phyloP scores from a whole-genome alignment of 2,888 invertebrate species.

The Ichneumoninae sp. region DNA sequence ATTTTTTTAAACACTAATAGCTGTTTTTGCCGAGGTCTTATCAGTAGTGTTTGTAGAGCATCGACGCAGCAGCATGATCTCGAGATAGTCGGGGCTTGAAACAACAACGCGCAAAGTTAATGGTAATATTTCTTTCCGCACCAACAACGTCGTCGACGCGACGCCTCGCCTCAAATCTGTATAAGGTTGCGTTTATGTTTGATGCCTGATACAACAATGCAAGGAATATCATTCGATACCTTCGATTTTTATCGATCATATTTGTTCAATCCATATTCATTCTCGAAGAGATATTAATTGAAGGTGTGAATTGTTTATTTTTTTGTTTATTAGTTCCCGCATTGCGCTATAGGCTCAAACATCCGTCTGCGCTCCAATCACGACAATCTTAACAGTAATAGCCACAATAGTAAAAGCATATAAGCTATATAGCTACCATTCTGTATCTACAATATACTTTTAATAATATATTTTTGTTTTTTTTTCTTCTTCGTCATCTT shows the following conservation, averaged over 20 bases:
- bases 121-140: constrained; percentile 10
- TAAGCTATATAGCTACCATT: constrained; percentile 83
- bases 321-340: constrained; percentile 12
- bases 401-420: constrained; percentile 83
- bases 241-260: neutral
- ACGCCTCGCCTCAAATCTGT: constrained; percentile 15
- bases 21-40: constrained; percentile 20
- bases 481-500: constrained; percentile 49
- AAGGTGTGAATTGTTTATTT: neutral
- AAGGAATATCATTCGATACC: neutral
- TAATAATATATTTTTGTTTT: constrained; percentile 63
- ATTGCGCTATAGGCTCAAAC: constrained; percentile 28
- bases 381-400: constrained; percentile 79
- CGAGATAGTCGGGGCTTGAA: constrained; percentile 22
- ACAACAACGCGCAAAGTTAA: constrained; percentile 34
- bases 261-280: neutral
- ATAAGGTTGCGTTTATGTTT: neutral
- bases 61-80: constrained; percentile 27
- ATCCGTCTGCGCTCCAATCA: constrained; percentile 60
- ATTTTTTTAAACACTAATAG: constrained; percentile 6
- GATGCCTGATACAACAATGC: neutral
- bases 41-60: constrained; percentile 8
- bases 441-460: constrained; percentile 74
- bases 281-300: neutral
- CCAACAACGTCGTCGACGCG: constrained; percentile 28